Evolutionary conservation across 2,888 invertebrate genomes (phyloP), one percentile per base, ranked within the genome.

Genomic region (Machimus rusticus): DNA sequence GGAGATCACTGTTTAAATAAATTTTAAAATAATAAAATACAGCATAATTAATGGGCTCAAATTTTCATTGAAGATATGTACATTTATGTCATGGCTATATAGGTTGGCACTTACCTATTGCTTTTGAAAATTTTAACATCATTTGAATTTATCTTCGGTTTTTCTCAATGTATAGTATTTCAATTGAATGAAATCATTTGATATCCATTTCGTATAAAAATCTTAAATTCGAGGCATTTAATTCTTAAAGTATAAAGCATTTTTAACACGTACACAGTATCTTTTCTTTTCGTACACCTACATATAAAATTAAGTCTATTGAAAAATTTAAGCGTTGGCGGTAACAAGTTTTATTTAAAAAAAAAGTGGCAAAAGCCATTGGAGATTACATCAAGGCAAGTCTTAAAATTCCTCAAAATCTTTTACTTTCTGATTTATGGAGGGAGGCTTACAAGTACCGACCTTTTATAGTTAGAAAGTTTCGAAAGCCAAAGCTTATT

Each of bases 401-500:
- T 23, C 66, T 66, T 23, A 23, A 66, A 66, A 23, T 66, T 23
- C 23, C 66, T 14, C 66, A 19, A 66, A 23, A 66, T 66, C 66
- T 23, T 28, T 77, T 77, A 77, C 66, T 66, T 66, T 66, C 9
- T 66, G 39, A 84, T 84, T 84, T 84, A 84, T 84, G 14, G 82
- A 14, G 66, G 19, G 57, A 57, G 57, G 12, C 5, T 82, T 82
- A 37, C 19, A 84, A 23, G 57, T n/a, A 19, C 57, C 37, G 66
- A 84, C 82, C 82, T 23, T 66, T 37, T 66, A 39, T 66, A 66
- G 82, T 84, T 84, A 84, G 28, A 46, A 66, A 79, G 28, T 66
- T 84, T 84, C 19, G 37, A 39, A 57, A 19, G 37, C 66, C 66
- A 84, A 84, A 66, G 82, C 82, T 66, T 84, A 84, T 84, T 84